phyloP scores from a whole-genome alignment of 2,888 invertebrate species.

The Cantharis flavilabris region DNA sequence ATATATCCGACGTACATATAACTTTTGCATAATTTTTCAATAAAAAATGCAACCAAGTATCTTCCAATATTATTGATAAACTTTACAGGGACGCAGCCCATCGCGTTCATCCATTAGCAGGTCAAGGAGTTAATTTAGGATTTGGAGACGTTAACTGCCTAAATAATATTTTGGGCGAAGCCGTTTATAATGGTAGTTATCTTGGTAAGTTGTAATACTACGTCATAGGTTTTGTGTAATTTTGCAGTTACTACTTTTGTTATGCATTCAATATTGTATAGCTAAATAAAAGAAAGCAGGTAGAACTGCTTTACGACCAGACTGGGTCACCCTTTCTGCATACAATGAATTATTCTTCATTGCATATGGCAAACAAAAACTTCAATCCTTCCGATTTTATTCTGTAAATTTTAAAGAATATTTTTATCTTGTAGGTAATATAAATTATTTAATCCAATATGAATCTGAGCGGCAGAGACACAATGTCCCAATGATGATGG shows the following conservation, averaged over 20 bases:
- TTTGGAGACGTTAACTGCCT: slow-evolving; percentile 88
- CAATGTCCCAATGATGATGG: slow-evolving; percentile 87
- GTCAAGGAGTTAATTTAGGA: slow-evolving; percentile 97
- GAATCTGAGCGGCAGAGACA: slow-evolving; percentile 83
- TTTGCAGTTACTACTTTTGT: background rate
- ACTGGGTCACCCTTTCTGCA: background rate
- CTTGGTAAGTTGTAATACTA: slow-evolving; percentile 61
- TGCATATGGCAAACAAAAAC: background rate
- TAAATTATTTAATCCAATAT: slow-evolving; percentile 74
- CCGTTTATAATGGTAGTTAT: slow-evolving; percentile 73
- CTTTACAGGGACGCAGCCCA: slow-evolving; percentile 79
- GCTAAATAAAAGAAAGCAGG: background rate
- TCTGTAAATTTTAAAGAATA: background rate
- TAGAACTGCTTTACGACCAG: background rate
- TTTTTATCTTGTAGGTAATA: background rate
- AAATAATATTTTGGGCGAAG: slow-evolving; percentile 70
- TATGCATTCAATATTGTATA: background rate
- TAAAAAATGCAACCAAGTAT: background rate
- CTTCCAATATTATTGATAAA: background rate
- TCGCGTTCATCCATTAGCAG: slow-evolving; percentile 93
- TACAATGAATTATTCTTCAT: background rate
- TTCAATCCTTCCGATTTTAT: background rate
- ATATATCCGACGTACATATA: background rate
- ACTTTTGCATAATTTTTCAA: background rate
- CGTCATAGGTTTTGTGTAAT: background rate